Conservation (phyloP, 2,113 vertebrate species). For the Paramisgurnus dabryanus region DNA sequence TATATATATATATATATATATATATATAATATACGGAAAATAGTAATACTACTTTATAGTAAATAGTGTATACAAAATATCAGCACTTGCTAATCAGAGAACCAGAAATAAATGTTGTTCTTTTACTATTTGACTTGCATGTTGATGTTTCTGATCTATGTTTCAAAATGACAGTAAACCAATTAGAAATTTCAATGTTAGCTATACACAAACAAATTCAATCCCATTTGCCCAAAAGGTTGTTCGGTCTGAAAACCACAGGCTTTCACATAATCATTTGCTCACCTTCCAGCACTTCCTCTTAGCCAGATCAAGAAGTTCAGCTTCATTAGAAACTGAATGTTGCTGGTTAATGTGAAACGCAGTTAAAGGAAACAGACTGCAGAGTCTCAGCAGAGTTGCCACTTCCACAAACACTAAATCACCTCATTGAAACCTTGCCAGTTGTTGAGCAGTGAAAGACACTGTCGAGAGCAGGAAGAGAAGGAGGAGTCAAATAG, state of each 20-base stretch:
- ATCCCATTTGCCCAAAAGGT: neutral
- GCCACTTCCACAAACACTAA: slow-evolving; percentile 52
- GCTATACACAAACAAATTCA: neutral
- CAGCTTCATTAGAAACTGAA: slow-evolving; percentile 68
- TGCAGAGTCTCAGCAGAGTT: slow-evolving; percentile 51
- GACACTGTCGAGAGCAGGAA: slow-evolving; percentile 18
- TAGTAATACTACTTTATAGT: too few species aligned
- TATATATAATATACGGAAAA: too few species aligned
- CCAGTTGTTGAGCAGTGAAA: slow-evolving; percentile 45
- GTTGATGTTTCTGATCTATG: neutral
- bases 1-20: too few species aligned
- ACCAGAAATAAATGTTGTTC: too few species aligned
- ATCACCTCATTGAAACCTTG: slow-evolving; percentile 61
- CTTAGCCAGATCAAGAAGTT: slow-evolving; percentile 72
- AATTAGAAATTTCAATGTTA: neutral
- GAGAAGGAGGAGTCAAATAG: slow-evolving; percentile 37
- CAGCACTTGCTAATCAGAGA: too few species aligned
- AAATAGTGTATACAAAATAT: too few species aligned
- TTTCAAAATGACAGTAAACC: neutral
- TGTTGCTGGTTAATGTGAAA: slow-evolving; percentile 71
- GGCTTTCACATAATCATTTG: neutral
- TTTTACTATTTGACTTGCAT: neutral
- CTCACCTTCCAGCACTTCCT: slow-evolving; percentile 55
- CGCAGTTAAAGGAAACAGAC: slow-evolving; percentile 67
- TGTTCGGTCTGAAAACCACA: neutral